Evolutionary conservation across 1,140 invertebrate genomes (phyloP).

Genomic region (Gerris buenoi): DNA sequence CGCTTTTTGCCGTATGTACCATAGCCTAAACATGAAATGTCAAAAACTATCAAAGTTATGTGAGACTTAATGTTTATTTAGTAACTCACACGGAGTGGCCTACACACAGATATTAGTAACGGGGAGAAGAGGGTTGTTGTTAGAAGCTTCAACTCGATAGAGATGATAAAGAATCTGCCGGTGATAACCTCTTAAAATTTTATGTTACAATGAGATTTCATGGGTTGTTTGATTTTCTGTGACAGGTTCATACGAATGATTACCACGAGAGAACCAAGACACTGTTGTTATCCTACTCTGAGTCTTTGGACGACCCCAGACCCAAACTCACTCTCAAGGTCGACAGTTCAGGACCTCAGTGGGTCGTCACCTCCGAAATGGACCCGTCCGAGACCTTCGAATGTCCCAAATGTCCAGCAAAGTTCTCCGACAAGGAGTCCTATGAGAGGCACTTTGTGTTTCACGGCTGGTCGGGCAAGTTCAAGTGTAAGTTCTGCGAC

Average conservation of each 20-base stretch:
- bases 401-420: conserved; percentile 50
- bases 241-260: conserved; percentile 55
- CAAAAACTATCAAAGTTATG: too few relatives aligned
- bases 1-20: too few relatives aligned
- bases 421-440: conserved; percentile 49
- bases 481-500: conserved; percentile 66
- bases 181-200: too few relatives aligned
- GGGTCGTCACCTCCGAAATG: conserved; percentile 26
- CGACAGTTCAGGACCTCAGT: conserved; percentile 27
- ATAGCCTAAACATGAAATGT: too few relatives aligned
- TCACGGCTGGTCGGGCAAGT: conserved; percentile 48
- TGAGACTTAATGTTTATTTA: too few relatives aligned
- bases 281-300: conserved; percentile 46
- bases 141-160: too few relatives aligned
- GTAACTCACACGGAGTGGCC: too few relatives aligned
- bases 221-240: too few relatives aligned
- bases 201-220: too few relatives aligned
- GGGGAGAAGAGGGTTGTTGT: too few relatives aligned
- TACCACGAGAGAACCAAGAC: conserved; percentile 64
- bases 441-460: conserved; percentile 56
- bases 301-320: conserved; percentile 42
- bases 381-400: conserved; percentile 27
- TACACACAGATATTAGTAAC: too few relatives aligned
- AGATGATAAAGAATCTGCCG: too few relatives aligned
- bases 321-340: conserved; percentile 39